These are phyloP conservation scores for Clitarchus hookeri DNA, from an alignment of 2,888 invertebrate species.

Conservation along the genomic window DNA sequence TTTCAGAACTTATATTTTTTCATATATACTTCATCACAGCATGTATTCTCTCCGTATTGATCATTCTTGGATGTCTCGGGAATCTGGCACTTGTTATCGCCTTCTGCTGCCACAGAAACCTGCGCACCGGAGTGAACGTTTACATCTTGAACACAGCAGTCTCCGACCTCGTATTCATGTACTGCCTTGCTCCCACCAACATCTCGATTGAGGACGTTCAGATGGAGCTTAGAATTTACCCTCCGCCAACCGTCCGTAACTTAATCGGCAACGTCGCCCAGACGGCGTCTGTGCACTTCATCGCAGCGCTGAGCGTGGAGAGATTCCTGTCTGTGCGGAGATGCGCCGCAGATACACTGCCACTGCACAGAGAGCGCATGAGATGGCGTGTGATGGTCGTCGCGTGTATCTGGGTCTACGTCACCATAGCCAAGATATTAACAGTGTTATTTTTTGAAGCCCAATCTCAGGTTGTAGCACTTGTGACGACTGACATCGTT, in stretches of 20 bases:
- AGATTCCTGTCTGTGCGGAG: not conserved
- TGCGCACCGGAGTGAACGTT: not conserved
- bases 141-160: not conserved
- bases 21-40: not conserved
- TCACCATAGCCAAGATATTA: not conserved
- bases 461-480: not conserved
- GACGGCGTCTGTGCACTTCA: not conserved
- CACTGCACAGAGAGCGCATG: not conserved
- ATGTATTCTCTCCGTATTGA: not conserved
- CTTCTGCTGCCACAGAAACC: not conserved
- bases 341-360: not conserved
- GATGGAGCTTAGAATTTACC: not conserved
- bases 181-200: not conserved
- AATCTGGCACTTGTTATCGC: not conserved
- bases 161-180: not conserved
- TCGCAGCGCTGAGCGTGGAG: not conserved
- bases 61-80: not conserved
- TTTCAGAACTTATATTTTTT: not conserved
- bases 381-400: not conserved
- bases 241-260: not conserved
- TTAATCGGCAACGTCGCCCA: not conserved
- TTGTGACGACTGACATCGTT: not conserved
- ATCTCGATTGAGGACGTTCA: not conserved
- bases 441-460: too few species aligned
- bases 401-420: not conserved